Percentiles rank a stretch among this genome's conserved stretches.
Evolutionary conservation across 2,797 vertebrate species (phyloP).

Genomic region (Margarornis squamiger): DNA sequence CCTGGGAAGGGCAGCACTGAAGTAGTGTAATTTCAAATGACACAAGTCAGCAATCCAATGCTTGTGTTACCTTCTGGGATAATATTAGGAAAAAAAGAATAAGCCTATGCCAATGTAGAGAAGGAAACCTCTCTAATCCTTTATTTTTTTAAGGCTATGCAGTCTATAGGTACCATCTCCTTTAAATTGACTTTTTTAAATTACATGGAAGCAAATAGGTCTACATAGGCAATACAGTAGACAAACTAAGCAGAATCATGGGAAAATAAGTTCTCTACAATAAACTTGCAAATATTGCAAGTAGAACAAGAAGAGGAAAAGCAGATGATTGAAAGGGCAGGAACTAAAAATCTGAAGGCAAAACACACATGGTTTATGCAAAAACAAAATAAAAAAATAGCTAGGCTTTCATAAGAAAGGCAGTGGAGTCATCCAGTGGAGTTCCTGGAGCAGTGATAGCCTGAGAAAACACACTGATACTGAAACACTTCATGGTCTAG

Average conservation of each 20-base stretch:
- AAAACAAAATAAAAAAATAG: neutral
- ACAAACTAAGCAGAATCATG: neutral
- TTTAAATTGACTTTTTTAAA: neutral
- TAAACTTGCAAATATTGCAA: neutral
- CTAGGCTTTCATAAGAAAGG: neutral
- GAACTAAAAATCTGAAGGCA: neutral
- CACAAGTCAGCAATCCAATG: accelerated
- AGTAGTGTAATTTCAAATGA: neutral
- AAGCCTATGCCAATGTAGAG: neutral
- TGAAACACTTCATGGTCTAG: neutral
- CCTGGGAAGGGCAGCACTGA: neutral
- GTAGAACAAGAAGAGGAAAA: neutral
- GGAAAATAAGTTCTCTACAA: neutral
- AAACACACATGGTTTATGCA: neutral
- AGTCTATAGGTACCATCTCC: neutral
- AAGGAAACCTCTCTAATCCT: neutral
- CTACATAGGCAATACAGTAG: neutral
- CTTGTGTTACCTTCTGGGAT: neutral
- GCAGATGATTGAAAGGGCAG: neutral
- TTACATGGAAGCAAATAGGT: neutral
- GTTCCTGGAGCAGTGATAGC: neutral
- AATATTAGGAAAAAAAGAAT: neutral
- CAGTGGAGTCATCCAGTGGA: neutral
- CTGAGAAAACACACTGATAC: neutral
- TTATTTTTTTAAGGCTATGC: neutral